phyloP scores from a whole-genome alignment of 2,888 invertebrate genomes.

The Dendrolimus houi region DNA sequence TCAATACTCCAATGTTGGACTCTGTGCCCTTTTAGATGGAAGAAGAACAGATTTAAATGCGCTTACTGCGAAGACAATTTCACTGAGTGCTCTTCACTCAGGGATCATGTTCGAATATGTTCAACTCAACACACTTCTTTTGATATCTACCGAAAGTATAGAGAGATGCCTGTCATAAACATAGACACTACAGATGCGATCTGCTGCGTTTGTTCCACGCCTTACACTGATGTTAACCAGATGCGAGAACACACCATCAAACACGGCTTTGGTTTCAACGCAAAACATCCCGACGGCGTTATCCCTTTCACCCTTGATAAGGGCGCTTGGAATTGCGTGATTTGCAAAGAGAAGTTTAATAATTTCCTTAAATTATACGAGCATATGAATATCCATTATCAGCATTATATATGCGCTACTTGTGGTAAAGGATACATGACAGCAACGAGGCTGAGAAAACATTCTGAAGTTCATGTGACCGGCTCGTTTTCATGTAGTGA shows the following conservation, averaged over 20 bases:
- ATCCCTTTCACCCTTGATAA: conserved; percentile 54
- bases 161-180: conserved; percentile 62
- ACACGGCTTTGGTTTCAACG: conserved; percentile 46
- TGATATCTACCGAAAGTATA: conserved; percentile 62
- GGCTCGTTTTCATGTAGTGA: conserved; percentile 58
- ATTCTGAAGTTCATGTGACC: conserved; percentile 55
- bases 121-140: conserved; percentile 36
- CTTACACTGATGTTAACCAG: conserved; percentile 31
- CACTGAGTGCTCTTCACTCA: conserved; percentile 41
- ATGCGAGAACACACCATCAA: conserved; percentile 48
- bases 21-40: conserved; percentile 59
- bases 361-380: conserved; percentile 62
- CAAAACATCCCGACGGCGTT: conserved; percentile 53
- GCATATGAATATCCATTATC: conserved; percentile 64
- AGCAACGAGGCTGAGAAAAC: conserved; percentile 54
- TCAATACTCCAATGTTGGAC: conserved; percentile 57
- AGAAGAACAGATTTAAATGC: conserved; percentile 56
- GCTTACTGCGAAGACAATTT: conserved; percentile 59
- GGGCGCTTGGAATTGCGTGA: conserved; percentile 53
- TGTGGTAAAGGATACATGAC: conserved; percentile 69
- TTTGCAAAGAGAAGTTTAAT: conserved; percentile 51
- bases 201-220: conserved; percentile 42
- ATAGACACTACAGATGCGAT: conserved; percentile 47
- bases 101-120: conserved; percentile 47
- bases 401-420: conserved; percentile 59